Base-by-base conservation (phyloP, 1,140 invertebrate genomes). In the Grapholita molesta region DNA sequence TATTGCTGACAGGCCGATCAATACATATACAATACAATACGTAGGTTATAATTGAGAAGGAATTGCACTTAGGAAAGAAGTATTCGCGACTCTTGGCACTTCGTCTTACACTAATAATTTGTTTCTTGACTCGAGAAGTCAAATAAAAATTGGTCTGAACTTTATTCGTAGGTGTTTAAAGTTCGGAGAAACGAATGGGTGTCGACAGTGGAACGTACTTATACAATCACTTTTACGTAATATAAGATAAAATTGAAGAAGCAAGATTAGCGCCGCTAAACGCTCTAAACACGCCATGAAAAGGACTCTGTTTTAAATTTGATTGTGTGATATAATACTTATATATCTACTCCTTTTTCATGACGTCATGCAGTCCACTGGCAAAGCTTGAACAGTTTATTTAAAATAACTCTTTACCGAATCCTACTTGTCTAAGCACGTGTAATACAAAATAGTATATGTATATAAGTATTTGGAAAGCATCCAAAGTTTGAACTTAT, bases 11-110 rank as follows among this genome's bases (percentile, higher is more conserved):
- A 21, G 32, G 55, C 35, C 61, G 64, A 53, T 61, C 30, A 61
- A 21, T 71, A 64, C 61, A 52, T 24, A 28, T 75, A 72, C 65
- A 32, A 65, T 65, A 65, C 30, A 35, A 80, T 66, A 75, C 72
- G 73, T 76, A 85, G 72, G 73, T 83, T 82, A 72, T 85, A 85
- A 87, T 85, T 83, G 80, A 86, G 79, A 86, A 83, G 79, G 79
- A 89, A 87, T 88, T 85, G 86, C 86, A 87, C 80, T 88, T 86
- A 81, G 77, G 80, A 84, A 78, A 85, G 74, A 70, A 79, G 74
- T 70, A 79, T 80, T 81, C 70, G 80, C 79, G 77, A 85, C 80
- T 86, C 80, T 90, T 91, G 89, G 89, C 89, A 91, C 89, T 91
- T 89, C 76, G 71, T 83, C 86, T 91, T 91, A 91, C 68, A 73